These are phyloP conservation scores for Drosophila mimica DNA, from an alignment of 2,888 invertebrate species.

Conservation along the genomic window DNA sequence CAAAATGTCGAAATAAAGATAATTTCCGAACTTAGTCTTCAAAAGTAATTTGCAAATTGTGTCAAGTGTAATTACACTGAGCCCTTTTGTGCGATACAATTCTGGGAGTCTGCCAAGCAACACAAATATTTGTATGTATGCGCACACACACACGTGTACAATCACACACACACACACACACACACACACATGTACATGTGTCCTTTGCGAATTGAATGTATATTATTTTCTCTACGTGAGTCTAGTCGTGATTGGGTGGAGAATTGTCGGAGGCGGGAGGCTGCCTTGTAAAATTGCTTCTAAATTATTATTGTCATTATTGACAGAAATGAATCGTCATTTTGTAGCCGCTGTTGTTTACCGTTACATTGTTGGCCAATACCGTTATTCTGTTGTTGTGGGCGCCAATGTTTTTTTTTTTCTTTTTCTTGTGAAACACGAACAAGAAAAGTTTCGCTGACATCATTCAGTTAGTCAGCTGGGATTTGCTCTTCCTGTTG, in stretches of 20 bases:
- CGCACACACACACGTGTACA: not conserved
- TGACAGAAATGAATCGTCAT: conserved; percentile 79
- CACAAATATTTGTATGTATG: conserved; percentile 18
- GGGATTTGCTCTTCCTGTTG: conserved; percentile 26
- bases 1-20: conserved; percentile 15
- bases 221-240: conserved; percentile 56
- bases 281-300: conserved; percentile 70
- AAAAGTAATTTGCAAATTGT: conserved; percentile 43
- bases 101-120: conserved; percentile 36
- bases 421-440: not conserved
- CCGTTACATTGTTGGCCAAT: conserved; percentile 32
- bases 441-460: conserved; percentile 60
- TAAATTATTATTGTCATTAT: conserved; percentile 81
- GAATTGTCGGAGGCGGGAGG: not conserved
- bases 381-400: conserved; percentile 20
- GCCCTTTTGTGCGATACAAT: conserved; percentile 12
- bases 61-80: conserved; percentile 58
- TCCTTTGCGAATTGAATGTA: conserved; percentile 45
- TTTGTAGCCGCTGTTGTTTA: conserved; percentile 72
- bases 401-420: conserved; percentile 27
- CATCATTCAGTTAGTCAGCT: conserved; percentile 62
- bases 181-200: conserved; percentile 6
- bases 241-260: not conserved
- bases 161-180: conserved; percentile 3
- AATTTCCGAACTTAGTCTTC: not conserved